Evolutionary conservation across 2,888 invertebrate genomes (phyloP).

Genomic region (Imbricaverruca yamaguchii): DNA sequence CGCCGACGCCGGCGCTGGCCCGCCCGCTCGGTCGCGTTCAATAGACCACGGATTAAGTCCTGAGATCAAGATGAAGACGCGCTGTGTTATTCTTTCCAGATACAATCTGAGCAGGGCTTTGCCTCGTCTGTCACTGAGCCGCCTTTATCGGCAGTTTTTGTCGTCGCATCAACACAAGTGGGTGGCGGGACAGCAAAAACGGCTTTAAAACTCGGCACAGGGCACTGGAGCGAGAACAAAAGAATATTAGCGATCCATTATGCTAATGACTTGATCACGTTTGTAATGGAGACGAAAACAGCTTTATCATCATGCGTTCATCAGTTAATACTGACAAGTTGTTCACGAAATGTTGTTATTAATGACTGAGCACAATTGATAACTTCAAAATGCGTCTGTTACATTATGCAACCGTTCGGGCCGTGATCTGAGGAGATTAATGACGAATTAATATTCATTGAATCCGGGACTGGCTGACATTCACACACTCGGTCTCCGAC

Average conservation of each 20-base stretch:
- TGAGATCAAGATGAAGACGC: conserved; percentile 15
- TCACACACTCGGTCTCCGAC: too few relatives aligned
- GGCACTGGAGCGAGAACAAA: not conserved
- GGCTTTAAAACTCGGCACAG: not conserved
- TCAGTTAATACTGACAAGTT: conserved; percentile 19
- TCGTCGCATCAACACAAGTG: not conserved
- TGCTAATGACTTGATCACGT: conserved; percentile 13
- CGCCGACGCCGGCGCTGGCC: not conserved
- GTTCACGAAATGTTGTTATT: conserved; percentile 10
- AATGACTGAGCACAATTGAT: conserved; percentile 9
- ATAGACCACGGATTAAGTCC: not conserved
- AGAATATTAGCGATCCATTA: conserved; percentile 5
- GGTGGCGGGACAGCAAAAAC: not conserved
- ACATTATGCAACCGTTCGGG: not conserved
- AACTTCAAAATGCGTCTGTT: conserved; percentile 13
- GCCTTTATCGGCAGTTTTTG: not conserved
- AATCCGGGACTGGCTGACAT: not conserved
- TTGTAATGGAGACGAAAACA: conserved; percentile 12
- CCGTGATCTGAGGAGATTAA: not conserved
- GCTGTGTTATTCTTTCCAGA: not conserved
- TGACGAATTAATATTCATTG: conserved; percentile 15
- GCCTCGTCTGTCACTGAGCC: conserved; percentile 6
- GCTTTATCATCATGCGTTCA: conserved; percentile 5
- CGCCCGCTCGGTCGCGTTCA: not conserved
- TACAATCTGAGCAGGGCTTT: not conserved